Conservation (phyloP, 2,888 invertebrate species). For the Xestobium rufovillosum region DNA sequence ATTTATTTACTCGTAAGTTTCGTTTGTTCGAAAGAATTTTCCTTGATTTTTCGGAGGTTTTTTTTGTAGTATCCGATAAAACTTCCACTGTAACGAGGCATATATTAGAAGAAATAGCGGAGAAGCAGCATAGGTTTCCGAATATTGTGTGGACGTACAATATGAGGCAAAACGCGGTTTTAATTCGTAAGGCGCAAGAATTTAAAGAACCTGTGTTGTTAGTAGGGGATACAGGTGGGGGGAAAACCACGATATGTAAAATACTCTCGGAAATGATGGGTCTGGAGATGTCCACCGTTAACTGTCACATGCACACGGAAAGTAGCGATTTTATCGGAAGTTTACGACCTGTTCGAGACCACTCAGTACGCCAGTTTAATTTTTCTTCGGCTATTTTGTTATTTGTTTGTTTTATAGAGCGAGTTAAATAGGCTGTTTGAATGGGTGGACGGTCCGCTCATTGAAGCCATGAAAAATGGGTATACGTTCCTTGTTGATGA, state of each 20-base stretch:
- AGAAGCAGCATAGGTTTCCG: slow-evolving; percentile 53
- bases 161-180: slow-evolving; percentile 73
- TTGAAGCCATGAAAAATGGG: slow-evolving; percentile 83
- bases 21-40: slow-evolving; percentile 15
- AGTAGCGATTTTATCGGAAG: slow-evolving; percentile 97
- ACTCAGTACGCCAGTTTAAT: slow-evolving; percentile 39
- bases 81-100: slow-evolving; percentile 72
- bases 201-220: slow-evolving; percentile 92
- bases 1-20: slow-evolving; percentile 58
- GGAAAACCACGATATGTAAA: slow-evolving; percentile 95
- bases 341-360: slow-evolving; percentile 73
- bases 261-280: slow-evolving; percentile 64
- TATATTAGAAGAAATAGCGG: slow-evolving; percentile 57
- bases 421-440: slow-evolving; percentile 67
- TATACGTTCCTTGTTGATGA: slow-evolving; percentile 92
- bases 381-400: slow-evolving; percentile 2
- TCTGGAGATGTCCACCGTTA: slow-evolving; percentile 70
- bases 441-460: slow-evolving; percentile 96
- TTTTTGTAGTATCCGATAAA: slow-evolving; percentile 45
- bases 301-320: slow-evolving; percentile 99
- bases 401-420: background rate
- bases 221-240: slow-evolving; percentile 97
- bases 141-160: slow-evolving; percentile 94
- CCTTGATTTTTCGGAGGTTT: slow-evolving; percentile 4
- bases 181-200: slow-evolving; percentile 75